A percentile compares a stretch with the other conserved stretches of the same genome.
These are phyloP conservation scores for Saccopteryx bilineata DNA, from an alignment of 2,113 vertebrate genomes.

Conservation along the genomic window DNA sequence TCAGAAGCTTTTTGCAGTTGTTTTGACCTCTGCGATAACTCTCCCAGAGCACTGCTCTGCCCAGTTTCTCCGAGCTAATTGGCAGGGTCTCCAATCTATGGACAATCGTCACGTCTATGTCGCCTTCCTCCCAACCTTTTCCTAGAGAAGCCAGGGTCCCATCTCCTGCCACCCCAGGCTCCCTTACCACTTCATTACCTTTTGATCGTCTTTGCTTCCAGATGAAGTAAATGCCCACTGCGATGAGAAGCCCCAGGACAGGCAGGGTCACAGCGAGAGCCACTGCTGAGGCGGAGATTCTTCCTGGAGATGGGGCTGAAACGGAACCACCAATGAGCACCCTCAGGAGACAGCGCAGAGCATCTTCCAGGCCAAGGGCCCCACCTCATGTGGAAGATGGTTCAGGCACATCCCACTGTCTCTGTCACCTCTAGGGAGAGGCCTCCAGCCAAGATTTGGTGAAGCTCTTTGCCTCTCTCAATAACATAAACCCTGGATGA, in stretches of 20 bases:
- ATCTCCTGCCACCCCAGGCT: not conserved
- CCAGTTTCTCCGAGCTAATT: not conserved
- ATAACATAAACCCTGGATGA: not conserved
- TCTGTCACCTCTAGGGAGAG: not conserved
- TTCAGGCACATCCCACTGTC: not conserved
- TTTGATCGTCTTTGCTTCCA: conserved; percentile 80
- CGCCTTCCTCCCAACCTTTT: not conserved
- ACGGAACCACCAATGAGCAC: conserved; percentile 35
- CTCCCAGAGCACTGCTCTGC: not conserved
- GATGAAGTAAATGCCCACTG: conserved; percentile 60
- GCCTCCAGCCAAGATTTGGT: not conserved
- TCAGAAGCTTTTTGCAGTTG: not conserved
- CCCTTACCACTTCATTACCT: conserved; percentile 67
- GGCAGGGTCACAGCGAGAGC: conserved; percentile 67
- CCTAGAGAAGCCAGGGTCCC: not conserved
- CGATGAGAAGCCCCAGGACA: conserved; percentile 62
- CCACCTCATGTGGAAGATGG: not conserved
- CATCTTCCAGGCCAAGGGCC: not conserved
- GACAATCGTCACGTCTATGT: not conserved
- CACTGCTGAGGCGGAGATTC: conserved; percentile 57
- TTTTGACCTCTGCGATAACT: not conserved
- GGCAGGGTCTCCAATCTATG: not conserved
- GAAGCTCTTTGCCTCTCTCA: conserved; percentile 3
- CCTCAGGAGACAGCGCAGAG: not conserved
- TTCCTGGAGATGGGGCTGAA: conserved; percentile 63